phyloP scores from a whole-genome alignment of 2,888 invertebrate genomes.

The Ctenicera cuprea region DNA sequence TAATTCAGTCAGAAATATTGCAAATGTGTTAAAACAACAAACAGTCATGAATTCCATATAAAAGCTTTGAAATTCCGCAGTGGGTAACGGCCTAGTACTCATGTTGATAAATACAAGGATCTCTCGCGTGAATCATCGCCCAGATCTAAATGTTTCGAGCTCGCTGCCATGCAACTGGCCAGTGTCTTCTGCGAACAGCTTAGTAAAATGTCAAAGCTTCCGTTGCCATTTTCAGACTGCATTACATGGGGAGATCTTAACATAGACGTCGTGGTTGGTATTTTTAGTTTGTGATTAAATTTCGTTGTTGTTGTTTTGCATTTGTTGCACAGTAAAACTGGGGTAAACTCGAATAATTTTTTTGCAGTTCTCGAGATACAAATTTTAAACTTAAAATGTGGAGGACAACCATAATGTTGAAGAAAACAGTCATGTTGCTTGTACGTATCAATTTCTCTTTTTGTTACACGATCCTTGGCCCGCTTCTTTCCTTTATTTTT shows the following conservation, averaged over 20 bases:
- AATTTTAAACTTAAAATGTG: too few relatives aligned
- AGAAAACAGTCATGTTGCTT: neutral
- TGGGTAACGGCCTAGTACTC: constrained; percentile 44
- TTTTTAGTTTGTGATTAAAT: constrained; percentile 20
- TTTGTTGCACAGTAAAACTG: neutral
- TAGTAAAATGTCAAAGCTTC: constrained; percentile 26
- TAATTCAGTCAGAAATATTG: constrained; percentile 7
- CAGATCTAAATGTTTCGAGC: constrained; percentile 11
- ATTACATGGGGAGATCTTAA: constrained; percentile 11
- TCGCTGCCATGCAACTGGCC: constrained; percentile 6
- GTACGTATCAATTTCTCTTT: neutral
- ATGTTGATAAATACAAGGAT: constrained; percentile 46
- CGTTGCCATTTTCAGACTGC: constrained; percentile 24
- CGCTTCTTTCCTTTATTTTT: neutral
- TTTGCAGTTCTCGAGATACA: too few relatives aligned
- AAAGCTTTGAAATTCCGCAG: constrained; percentile 36
- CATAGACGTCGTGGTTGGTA: neutral
- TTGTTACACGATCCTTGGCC: constrained; percentile 5
- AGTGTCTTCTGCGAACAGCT: constrained; percentile 15
- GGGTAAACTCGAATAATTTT: constrained; percentile 9
- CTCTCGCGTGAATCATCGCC: constrained; percentile 34
- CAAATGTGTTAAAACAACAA: constrained; percentile 9
- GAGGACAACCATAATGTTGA: too few relatives aligned
- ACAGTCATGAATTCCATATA: constrained; percentile 14
- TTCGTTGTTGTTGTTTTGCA: neutral